Base-by-base conservation (phyloP, 2,888 invertebrate species). In the Oligia latruncula region DNA sequence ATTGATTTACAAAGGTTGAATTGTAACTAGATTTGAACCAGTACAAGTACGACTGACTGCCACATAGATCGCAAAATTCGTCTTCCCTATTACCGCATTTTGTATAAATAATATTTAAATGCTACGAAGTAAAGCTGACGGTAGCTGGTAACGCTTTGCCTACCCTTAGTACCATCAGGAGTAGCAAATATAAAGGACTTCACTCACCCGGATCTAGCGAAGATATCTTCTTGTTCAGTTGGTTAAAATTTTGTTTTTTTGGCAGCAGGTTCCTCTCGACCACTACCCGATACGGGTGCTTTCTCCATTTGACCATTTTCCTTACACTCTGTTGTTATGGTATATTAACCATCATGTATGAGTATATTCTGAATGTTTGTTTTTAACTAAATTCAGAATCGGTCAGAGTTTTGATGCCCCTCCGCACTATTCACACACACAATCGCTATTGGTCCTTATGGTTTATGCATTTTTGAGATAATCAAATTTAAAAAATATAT, bases 1-100 rank as follows among this genome's bases (percentile, higher is more conserved):
- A 71, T 52, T 20, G 58, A 29, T 65, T 49, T 29, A 71, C 23
- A 40, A 60, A 60, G 23, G 49, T 66, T 80, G 29, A 58, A 79
- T 40, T 72, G 23, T 72, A 43, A 80, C 49, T 66, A 29, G 65
- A 80, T 80, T 58, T 65, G 29, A 43, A 66, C 29, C 58, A 66
- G 49, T 66, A 66, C 1, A 71, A 43, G 11, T 66, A 58, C 13
- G 29, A 29, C 40, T 13, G 29, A 65, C 40, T 40, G 23, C 49
- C 55, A 66, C n/a, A 35, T 17, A 49, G 23, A 68, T 43, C n/a
- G 15, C 5, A 70, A 15, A n/a, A n/a, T 17, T 71, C 71, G 40
- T 55, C 17, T 35, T 52, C 15, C 52, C 9, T 55, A 71, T 15
- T 52, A 35, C 20, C 2, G 2, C 35, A 23, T 15, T 70, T 52